These are phyloP conservation scores for Trichopria drosophilae DNA, from an alignment of 2,888 invertebrate genomes.

Conservation along the genomic window DNA sequence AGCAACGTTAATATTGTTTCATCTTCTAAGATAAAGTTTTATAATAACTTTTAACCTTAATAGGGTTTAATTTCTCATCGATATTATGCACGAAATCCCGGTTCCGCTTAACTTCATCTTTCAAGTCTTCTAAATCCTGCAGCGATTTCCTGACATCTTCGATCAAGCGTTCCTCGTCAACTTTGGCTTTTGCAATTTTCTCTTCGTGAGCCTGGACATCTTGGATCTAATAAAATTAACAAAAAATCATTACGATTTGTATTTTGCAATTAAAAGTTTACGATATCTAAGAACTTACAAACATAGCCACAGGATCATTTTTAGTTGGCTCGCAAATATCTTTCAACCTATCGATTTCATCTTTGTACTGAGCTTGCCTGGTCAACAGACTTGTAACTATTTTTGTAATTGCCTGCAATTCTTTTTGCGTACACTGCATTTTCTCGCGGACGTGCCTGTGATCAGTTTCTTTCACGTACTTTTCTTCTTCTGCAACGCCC, in stretches of 20 bases:
- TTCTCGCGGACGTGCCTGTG: slow-evolving; percentile 36
- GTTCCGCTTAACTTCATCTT: slow-evolving; percentile 45
- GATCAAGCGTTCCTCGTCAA: slow-evolving; percentile 43
- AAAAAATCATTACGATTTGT: too few species aligned
- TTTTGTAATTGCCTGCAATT: slow-evolving; percentile 35
- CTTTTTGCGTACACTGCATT: slow-evolving; percentile 34
- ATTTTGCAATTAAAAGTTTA: too few species aligned
- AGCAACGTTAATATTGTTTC: slow-evolving; percentile 7
- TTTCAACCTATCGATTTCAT: slow-evolving; percentile 41
- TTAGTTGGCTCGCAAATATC: slow-evolving; percentile 41
- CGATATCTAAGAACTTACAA: slow-evolving; percentile 44
- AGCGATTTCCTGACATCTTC: slow-evolving; percentile 52
- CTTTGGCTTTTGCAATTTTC: slow-evolving; percentile 40
- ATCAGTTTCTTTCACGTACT: slow-evolving; percentile 17
- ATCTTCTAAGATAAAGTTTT: too few species aligned
- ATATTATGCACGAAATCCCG: slow-evolving; percentile 38
- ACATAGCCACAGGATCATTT: slow-evolving; percentile 37
- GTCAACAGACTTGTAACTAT: slow-evolving; percentile 35
- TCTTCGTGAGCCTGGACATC: slow-evolving; percentile 58
- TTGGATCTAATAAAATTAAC: slow-evolving; percentile 42
- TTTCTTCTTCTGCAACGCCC: slow-evolving; percentile 33
- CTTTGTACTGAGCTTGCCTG: slow-evolving; percentile 37
- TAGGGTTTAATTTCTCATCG: slow-evolving; percentile 40
- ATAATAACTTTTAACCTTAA: slow-evolving; percentile 37
- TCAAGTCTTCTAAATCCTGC: slow-evolving; percentile 56